These are phyloP conservation scores for Enteromius unitaeniatus DNA, from an alignment of 2,797 vertebrate genomes.

Conservation along the genomic window DNA sequence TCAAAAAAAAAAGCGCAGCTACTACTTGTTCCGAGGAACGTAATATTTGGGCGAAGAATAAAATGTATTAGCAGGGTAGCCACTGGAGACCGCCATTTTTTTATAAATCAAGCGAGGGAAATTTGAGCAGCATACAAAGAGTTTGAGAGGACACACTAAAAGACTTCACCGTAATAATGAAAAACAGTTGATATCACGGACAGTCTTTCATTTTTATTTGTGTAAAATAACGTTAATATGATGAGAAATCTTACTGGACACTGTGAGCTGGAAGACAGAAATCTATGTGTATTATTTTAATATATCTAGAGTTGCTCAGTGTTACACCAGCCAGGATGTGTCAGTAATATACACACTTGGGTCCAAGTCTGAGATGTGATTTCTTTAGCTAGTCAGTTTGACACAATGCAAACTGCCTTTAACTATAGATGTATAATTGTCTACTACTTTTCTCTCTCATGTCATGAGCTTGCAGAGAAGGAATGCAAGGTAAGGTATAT, in stretches of 20 bases:
- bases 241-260: not conserved
- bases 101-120: slow-evolving; percentile 52
- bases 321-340: not conserved
- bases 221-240: not conserved
- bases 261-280: not conserved
- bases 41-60: slow-evolving; percentile 1
- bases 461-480: not conserved
- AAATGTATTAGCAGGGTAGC: not conserved
- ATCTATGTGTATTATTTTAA: not conserved
- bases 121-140: slow-evolving; percentile 51
- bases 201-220: not conserved
- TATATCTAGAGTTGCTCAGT: not conserved
- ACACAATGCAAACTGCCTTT: not conserved
- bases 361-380: not conserved
- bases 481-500: not conserved
- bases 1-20: too few relatives aligned
- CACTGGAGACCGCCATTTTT: slow-evolving; percentile 65
- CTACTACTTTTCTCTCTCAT: not conserved
- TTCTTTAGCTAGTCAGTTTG: not conserved
- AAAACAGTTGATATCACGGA: not conserved
- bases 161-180: not conserved
- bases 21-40: not conserved
- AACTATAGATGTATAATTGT: not conserved
- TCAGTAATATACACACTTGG: not conserved
- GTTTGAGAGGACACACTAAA: slow-evolving; percentile 31